phyloP scores from a whole-genome alignment of 2,113 vertebrate genomes.

The Austrofundulus limnaeus region DNA sequence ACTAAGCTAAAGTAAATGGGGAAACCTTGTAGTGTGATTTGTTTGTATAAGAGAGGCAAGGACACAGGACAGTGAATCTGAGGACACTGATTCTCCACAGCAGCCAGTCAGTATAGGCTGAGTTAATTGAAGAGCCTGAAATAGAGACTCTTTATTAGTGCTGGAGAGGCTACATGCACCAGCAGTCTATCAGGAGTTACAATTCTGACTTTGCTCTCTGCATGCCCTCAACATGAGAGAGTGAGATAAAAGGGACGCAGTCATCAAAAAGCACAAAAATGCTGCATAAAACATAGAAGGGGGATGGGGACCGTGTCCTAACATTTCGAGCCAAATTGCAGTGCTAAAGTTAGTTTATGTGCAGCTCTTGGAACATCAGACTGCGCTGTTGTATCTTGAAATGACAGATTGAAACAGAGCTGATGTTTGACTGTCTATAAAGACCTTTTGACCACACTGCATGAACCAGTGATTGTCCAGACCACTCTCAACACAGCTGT shows the following conservation, averaged over 20 bases:
- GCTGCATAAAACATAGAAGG: constrained; percentile 28
- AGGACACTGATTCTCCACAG: constrained; percentile 51
- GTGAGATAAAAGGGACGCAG: constrained; percentile 23
- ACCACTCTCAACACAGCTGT: neutral
- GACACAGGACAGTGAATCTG: constrained; percentile 18
- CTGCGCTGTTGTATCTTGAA: neutral
- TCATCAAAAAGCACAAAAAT: constrained; percentile 44
- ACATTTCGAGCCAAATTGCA: constrained; percentile 8
- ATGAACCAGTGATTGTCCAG: neutral
- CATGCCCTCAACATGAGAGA: constrained; percentile 43
- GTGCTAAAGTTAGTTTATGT: constrained; percentile 1
- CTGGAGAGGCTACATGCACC: constrained; percentile 44
- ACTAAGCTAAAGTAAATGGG: constrained; percentile 2
- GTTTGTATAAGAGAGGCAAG: constrained; percentile 27
- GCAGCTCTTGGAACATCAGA: constrained; percentile 5
- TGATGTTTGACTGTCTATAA: neutral
- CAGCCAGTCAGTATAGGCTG: constrained; percentile 49
- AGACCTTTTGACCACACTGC: constrained; percentile 2
- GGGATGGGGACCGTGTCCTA: constrained; percentile 1
- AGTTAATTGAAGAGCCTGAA: constrained; percentile 72
- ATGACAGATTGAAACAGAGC: neutral
- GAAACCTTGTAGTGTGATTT: constrained; percentile 7
- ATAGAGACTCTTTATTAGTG: constrained; percentile 66
- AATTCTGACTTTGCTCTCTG: constrained; percentile 50
- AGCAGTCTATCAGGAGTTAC: constrained; percentile 47